Conservation (phyloP, 2,888 invertebrate species). For the Leucozona laternaria region DNA sequence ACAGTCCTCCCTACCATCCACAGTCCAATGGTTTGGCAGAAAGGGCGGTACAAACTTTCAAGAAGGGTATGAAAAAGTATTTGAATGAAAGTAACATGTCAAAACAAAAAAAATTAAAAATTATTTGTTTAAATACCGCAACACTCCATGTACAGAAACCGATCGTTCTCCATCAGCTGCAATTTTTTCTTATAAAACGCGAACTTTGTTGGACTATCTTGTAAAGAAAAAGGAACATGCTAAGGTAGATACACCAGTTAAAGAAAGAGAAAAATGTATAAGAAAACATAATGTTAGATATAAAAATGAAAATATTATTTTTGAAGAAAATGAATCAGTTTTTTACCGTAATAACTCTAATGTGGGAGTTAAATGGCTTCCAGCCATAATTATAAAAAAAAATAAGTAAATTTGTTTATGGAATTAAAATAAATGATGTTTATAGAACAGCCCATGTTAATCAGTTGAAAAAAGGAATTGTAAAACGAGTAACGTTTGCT, state of each 20-base stretch:
- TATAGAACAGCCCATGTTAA: slow-evolving; percentile 14
- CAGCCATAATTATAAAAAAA: neutral
- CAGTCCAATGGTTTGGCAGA: slow-evolving; percentile 38
- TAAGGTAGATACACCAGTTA: neutral
- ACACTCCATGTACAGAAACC: slow-evolving; percentile 16
- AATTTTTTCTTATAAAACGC: slow-evolving; percentile 4
- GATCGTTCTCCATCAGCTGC: neutral
- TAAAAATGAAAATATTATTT: neutral
- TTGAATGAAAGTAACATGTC: neutral
- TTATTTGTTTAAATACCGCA: slow-evolving; percentile 19
- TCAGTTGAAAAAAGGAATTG: slow-evolving; percentile 27
- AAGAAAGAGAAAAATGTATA: slow-evolving; percentile 7
- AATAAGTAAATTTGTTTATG: slow-evolving; percentile 24
- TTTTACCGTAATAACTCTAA: slow-evolving; percentile 10
- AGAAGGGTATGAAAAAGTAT: slow-evolving; percentile 10
- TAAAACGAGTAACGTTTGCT: slow-evolving; percentile 26
- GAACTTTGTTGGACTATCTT: slow-evolving; percentile 3
- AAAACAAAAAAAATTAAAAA: slow-evolving; percentile 5
- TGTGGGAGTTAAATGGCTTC: neutral
- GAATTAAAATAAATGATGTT: slow-evolving; percentile 7
- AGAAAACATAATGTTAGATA: neutral
- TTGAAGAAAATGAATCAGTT: slow-evolving; percentile 25
- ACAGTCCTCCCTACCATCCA: slow-evolving; percentile 26
- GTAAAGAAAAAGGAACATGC: slow-evolving; percentile 14
- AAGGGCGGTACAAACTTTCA: slow-evolving; percentile 28